phyloP scores from a whole-genome alignment of 2,888 invertebrate genomes.

The Andrena bucephala region DNA sequence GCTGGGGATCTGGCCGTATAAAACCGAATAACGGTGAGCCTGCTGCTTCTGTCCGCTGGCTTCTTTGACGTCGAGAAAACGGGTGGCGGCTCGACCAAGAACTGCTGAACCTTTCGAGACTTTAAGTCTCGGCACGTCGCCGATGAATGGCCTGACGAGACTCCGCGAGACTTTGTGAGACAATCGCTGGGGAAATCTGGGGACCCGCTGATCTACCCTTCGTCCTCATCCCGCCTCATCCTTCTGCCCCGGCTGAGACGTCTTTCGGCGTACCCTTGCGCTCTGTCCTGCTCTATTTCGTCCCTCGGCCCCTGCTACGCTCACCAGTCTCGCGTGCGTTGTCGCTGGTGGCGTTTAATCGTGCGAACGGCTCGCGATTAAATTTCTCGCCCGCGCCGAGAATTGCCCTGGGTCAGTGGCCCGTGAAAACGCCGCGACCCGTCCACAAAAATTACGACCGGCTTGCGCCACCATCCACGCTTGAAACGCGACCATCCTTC shows the following conservation, averaged over 20 bases:
- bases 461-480: background rate
- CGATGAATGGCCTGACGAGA: conserved; percentile 84
- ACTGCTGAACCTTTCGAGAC: conserved; percentile 63
- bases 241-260: conserved; percentile 33
- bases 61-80: conserved; percentile 56
- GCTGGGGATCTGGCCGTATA: conserved; percentile 40
- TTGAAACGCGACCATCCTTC: background rate
- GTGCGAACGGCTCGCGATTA: conserved; percentile 70
- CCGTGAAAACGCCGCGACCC: conserved; percentile 36
- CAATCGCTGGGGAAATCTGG: conserved; percentile 85
- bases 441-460: conserved; percentile 20
- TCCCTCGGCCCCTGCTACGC: conserved; percentile 32
- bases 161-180: conserved; percentile 81
- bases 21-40: conserved; percentile 58
- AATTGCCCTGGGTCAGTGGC: conserved; percentile 48
- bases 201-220: conserved; percentile 75
- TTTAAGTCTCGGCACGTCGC: conserved; percentile 83
- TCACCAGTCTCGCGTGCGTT: conserved; percentile 57
- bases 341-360: conserved; percentile 68
- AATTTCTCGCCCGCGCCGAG: conserved; percentile 62
- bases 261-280: conserved; percentile 49
- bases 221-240: conserved; percentile 52
- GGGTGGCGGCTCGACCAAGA: conserved; percentile 44
- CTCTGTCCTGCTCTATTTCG: conserved; percentile 51
- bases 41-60: conserved; percentile 36